Evolutionary conservation across 37 sponge, comb jelly and placozoan species (phyloP), one percentile per base, ranked within the genome.

Genomic region (Geodia barretti): DNA sequence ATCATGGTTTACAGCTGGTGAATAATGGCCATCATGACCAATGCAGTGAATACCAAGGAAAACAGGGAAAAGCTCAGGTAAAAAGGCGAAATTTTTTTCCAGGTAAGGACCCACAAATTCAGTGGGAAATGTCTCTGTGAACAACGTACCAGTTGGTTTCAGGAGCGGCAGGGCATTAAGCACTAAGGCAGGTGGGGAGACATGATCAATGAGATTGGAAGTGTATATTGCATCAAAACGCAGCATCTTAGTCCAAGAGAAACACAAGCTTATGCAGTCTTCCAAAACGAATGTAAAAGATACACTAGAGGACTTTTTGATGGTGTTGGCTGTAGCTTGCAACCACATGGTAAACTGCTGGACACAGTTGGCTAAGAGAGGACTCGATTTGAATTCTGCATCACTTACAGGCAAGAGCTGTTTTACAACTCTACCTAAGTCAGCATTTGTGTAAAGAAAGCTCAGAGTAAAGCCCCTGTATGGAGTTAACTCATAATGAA

Each of bases 331-430:
- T 54, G 61, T 21, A 34, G 26, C 0, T 2, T n/a, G n/a, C 28
- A 76, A 25, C 87, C 87, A 86, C 58, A 86, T 41, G 23, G 67
- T 29, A 58, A 86, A 79, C 68, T 86, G 87, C 75, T 86, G 87
- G 24, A 86, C 80, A 66, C 87, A 79, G 40, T 86, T 86, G 20
- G 87, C 79, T 41, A 86, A 75, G 28, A 86, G 71, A 30, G 87
- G 87, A 3, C 1, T 29, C 21, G 66, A 4, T n/a, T 62, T 14
- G 37, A 86, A 86, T 25, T 26, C 34, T 0, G 25, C 36, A 7
- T 78, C 69, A 47, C 31, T 4, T 8, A 82, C 58, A 42, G 64
- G 26, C 26, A 72, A 54, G 1, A 21, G 14, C 2, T 33, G 1
- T 14, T 29, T 60, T 7, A 71, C 5, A 9, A 39, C 36, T 70